Conservation (phyloP, 2,113 vertebrate species). For the Cacatua alba region DNA sequence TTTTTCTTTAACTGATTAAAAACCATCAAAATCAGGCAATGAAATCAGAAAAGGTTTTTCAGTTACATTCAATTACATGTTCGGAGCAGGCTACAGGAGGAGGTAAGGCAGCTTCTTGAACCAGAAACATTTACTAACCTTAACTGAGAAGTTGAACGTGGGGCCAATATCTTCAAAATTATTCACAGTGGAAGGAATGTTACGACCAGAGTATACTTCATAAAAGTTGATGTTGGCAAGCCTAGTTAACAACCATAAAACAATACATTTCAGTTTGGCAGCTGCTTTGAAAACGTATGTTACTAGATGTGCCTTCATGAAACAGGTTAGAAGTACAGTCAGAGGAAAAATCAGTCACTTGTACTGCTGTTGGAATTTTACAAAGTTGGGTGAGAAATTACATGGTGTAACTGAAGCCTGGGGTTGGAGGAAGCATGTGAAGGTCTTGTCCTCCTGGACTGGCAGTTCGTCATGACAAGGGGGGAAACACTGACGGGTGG, state of each 20-base stretch:
- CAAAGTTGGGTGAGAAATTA: neutral
- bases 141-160: conserved; percentile 86
- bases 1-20: neutral
- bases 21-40: neutral
- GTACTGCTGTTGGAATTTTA: neutral
- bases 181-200: conserved; percentile 74
- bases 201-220: conserved; percentile 77
- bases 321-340: conserved; percentile 9
- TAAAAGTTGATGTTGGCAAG: conserved; percentile 86
- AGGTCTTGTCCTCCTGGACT: too few relatives aligned
- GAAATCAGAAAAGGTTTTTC: neutral
- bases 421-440: neutral
- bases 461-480: too few relatives aligned
- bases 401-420: neutral
- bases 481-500: too few relatives aligned
- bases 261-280: conserved; percentile 54
- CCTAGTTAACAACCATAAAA: conserved; percentile 73
- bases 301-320: neutral
- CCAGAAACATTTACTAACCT: conserved; percentile 73
- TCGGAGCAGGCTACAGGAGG: neutral
- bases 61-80: neutral
- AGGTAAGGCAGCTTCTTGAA: neutral
- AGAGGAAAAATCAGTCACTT: neutral
- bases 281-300: conserved; percentile 19
- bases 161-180: conserved; percentile 87